These are phyloP conservation scores for Plebejus melissa DNA, from an alignment of 2,888 invertebrate species.

Conservation along the genomic window DNA sequence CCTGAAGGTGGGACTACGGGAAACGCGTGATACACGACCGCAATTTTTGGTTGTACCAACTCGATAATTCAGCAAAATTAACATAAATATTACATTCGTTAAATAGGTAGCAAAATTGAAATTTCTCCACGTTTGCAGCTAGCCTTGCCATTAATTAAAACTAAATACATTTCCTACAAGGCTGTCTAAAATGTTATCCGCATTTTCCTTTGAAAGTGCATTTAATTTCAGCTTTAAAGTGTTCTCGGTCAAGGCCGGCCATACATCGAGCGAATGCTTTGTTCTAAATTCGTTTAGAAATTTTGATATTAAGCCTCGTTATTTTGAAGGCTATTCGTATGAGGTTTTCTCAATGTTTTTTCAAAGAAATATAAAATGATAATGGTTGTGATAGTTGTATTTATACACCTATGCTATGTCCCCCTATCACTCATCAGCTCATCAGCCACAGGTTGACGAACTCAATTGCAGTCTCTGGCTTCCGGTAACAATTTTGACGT, in stretches of 20 bases:
- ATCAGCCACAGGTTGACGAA: too few relatives aligned
- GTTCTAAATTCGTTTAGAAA: slow-evolving; percentile 11
- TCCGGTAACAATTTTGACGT: too few relatives aligned
- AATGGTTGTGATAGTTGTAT: neutral
- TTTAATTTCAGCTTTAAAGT: slow-evolving; percentile 14
- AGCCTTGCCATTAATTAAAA: neutral
- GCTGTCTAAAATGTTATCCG: slow-evolving; percentile 1
- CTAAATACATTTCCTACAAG: slow-evolving; percentile 1
- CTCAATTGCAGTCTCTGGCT: too few relatives aligned
- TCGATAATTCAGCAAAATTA: too few relatives aligned
- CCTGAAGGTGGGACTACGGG: too few relatives aligned
- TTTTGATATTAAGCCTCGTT: slow-evolving; percentile 5
- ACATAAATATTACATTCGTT: too few relatives aligned
- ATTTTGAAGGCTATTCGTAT: neutral
- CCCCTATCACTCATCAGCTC: too few relatives aligned
- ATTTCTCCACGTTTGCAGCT: neutral
- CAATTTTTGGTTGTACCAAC: too few relatives aligned
- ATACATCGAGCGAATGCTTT: slow-evolving; percentile 8
- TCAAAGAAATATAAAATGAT: too few relatives aligned
- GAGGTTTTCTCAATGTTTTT: neutral
- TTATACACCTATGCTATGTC: too few relatives aligned
- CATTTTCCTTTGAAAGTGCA: slow-evolving; percentile 19
- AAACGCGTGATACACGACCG: too few relatives aligned
- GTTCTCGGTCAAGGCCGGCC: slow-evolving; percentile 21
- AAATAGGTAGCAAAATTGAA: neutral